Base-by-base conservation (phyloP, 1,140 invertebrate genomes). In the Atta colombica region DNA sequence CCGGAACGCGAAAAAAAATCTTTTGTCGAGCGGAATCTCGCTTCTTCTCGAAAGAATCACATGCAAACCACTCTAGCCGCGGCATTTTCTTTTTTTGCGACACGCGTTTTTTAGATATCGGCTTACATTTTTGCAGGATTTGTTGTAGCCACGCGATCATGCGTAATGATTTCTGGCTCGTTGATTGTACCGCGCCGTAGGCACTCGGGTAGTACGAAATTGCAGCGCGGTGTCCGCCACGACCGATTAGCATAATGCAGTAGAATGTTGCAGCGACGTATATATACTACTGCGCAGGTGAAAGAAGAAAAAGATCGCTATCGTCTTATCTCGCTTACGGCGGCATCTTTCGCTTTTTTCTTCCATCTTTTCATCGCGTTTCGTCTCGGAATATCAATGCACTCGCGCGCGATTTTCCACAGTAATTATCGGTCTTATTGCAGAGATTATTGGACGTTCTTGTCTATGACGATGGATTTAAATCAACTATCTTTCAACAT, bases 121-220 rank as follows among this genome's bases (percentile, higher is more conserved):
- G 60, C 55, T 80, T 61, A 49, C 75, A 60, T 63, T 14, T 28
- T n/a, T 71, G 69, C 21, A 39, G 58, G 75, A 31, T 39, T 39
- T 51, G 49, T 31, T 71, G 72, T 49, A 49, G 74, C 61, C 53
- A 75, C 71, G 68, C 81, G 88, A 87, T 89, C 88, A 65, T 69
- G 88, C 87, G 87, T 89, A 89, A 89, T 69, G 71, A 86, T 89
- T 87, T 81, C 87, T 89, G 58, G 84, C 88, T 82, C 65, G 75
- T 86, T 77, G 87, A 86, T 88, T 77, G 69, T 51, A 31, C 61
- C 75, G 21, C 63, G 35, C 68, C 80, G 28, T 21, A 14, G 45
- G 60, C 63, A 28, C 16, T 28, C 18, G 25, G 45, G 14, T 69
- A 80, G 61, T 51, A 58, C 71, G 18, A 85, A 85, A 88, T 85